Evolutionary conservation across 2,797 vertebrate genomes (phyloP), one percentile per base, ranked within the genome.

Genomic region (Sciaenops ocellatus): DNA sequence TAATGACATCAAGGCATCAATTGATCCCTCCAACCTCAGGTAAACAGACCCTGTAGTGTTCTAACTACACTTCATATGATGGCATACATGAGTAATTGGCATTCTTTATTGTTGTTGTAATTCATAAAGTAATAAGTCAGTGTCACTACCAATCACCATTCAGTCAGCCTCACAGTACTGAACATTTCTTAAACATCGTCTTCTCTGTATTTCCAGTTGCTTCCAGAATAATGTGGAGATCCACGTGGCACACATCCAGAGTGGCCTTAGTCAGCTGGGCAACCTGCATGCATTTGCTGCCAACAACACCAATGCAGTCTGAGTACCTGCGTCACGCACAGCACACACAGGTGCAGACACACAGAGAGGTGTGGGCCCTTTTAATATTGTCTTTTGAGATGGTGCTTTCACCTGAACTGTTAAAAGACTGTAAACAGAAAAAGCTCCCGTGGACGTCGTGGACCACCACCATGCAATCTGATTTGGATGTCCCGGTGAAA

Each of bases 221-320:
- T 99, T 99, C 94, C 98, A 99, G 95, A 98, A 99, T 92, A 99
- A 99, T 0, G 98, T 99, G 9, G 98, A 99, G 95, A 99, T 99
- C 91, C 98, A 99, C 1, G 98, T 99, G 90, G 98, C 98, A 89
- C 98, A 99, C 91, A 99, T 99, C 92, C 98, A 99, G 95, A 99
- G 98, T 26, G 98, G 98, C 86, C 96, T 99, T 89, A 99, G 98
- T 93, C 98, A 99, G 93, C 98, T 99, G 96, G 98, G 98, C 46
- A 99, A 99, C 85, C 94, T 99, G 85, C 98, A 99, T 6, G 98
- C 98, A 60, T 99, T 99, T 85, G 94, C 98, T 77, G 97, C 97
- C 85, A 99, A 99, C 92, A 99, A 99, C 93, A 99, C 98, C 90
- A 98, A 98, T 90, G 96, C 97, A 91, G 97, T 98, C 93, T 99